phyloP scores from a whole-genome alignment of 2,888 invertebrate genomes.

The Melanostoma mellinum region DNA sequence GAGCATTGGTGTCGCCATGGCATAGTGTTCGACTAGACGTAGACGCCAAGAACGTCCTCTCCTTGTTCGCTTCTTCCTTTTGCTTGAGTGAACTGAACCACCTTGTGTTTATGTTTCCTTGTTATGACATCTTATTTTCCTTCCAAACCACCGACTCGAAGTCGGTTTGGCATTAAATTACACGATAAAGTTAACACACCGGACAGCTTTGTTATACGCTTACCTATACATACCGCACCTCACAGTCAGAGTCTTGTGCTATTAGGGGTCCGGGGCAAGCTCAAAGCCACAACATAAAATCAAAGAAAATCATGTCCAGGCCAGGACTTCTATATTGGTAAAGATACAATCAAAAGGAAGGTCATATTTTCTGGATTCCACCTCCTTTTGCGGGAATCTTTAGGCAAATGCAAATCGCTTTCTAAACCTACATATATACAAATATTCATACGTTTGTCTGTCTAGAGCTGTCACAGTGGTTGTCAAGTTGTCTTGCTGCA shows the following conservation, averaged over 20 bases:
- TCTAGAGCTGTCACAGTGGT: conserved; percentile 55
- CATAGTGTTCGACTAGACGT: background rate
- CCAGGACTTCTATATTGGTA: conserved; percentile 30
- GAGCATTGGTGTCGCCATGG: background rate
- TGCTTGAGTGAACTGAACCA: conserved; percentile 23
- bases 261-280: conserved; percentile 3
- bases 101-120: conserved; percentile 67
- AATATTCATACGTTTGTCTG: conserved; percentile 38
- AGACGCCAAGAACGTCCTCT: conserved; percentile 28
- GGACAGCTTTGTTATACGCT: conserved; percentile 30
- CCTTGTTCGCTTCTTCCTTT: background rate
- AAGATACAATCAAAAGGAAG: conserved; percentile 64
- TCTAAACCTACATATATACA: conserved; percentile 35
- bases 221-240: too few species aligned
- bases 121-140: conserved; percentile 72
- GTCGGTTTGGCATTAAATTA: conserved; percentile 46
- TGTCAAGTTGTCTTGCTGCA: conserved; percentile 53
- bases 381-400: conserved; percentile 6
- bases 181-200: conserved; percentile 44
- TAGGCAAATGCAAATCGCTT: conserved; percentile 62
- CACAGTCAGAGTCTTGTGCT: background rate
- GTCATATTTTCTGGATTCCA: conserved; percentile 58
- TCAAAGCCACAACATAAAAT: conserved; percentile 38
- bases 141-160: conserved; percentile 5
- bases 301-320: conserved; percentile 46